phyloP scores from a whole-genome alignment of 2,113 vertebrate species.

The Laticauda colubrina region DNA sequence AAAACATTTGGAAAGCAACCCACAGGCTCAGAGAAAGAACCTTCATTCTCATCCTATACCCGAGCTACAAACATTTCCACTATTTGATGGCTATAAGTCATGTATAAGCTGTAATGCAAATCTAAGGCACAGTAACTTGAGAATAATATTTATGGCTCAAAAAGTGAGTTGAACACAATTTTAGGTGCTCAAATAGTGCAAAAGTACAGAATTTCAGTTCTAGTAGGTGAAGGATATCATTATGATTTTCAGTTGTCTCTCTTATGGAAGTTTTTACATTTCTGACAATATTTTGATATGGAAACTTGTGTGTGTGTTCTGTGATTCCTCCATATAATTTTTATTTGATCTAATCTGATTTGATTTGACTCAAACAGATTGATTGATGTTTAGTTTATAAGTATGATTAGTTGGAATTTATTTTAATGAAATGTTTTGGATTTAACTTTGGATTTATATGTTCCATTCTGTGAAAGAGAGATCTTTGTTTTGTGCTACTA shows the following conservation, averaged over 20 bases:
- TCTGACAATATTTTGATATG: background rate
- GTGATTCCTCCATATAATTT: background rate
- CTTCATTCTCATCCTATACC: too few relatives aligned
- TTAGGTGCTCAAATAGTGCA: background rate
- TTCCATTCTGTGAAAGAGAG: background rate
- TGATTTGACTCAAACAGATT: background rate
- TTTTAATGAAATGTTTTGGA: background rate
- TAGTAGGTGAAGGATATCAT: background rate
- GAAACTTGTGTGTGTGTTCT: background rate
- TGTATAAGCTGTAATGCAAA: background rate
- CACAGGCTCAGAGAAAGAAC: too few relatives aligned
- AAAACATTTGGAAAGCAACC: too few relatives aligned
- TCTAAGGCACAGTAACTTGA: background rate
- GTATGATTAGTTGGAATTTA: background rate
- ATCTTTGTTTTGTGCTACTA: background rate
- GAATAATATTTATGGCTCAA: background rate
- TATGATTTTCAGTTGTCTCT: background rate
- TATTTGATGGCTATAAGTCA: too few relatives aligned
- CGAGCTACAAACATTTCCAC: too few relatives aligned
- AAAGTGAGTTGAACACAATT: background rate
- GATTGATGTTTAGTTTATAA: background rate
- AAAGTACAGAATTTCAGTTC: background rate
- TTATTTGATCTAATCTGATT: background rate
- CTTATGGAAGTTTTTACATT: background rate
- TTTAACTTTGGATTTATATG: background rate